phyloP scores from a whole-genome alignment of 2,888 invertebrate genomes.

The Sinopyrophorus schimmeli region DNA sequence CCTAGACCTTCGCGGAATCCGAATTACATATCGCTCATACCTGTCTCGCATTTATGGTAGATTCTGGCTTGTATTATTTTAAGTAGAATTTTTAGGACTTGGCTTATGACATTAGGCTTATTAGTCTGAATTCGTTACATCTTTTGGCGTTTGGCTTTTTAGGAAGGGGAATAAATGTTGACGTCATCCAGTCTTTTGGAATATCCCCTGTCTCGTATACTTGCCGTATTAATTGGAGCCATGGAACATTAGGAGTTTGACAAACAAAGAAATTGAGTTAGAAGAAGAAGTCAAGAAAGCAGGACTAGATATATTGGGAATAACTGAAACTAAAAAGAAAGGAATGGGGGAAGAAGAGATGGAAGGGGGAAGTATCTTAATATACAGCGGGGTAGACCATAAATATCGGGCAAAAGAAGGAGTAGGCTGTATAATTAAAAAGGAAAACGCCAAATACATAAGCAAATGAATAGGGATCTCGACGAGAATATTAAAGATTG shows the following conservation, averaged over 20 bases:
- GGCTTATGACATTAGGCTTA: no score
- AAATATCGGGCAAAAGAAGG: slow-evolving; percentile 21
- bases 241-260: slow-evolving; percentile 19
- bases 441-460: slow-evolving; percentile 15
- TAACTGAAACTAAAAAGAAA: slow-evolving; percentile 24
- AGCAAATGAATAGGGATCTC: slow-evolving; percentile 19
- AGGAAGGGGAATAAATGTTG: no score
- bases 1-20: background rate
- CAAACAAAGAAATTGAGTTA: slow-evolving; percentile 29
- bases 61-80: no score
- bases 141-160: no score
- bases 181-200: no score
- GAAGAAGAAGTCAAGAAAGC: slow-evolving; percentile 36
- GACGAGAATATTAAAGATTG: slow-evolving; percentile 17
- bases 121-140: no score
- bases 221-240: slow-evolving; percentile 12
- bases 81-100: no score
- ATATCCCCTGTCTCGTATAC: no score
- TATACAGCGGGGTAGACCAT: slow-evolving; percentile 19
- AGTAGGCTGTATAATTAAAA: slow-evolving; percentile 16
- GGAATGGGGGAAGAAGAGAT: slow-evolving; percentile 21
- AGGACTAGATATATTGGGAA: slow-evolving; percentile 47
- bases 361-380: slow-evolving; percentile 24
- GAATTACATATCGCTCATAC: background rate
- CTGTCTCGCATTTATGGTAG: no score